Base-by-base conservation (phyloP, 2,888 invertebrate species). In the Cataglyphis cursor region DNA sequence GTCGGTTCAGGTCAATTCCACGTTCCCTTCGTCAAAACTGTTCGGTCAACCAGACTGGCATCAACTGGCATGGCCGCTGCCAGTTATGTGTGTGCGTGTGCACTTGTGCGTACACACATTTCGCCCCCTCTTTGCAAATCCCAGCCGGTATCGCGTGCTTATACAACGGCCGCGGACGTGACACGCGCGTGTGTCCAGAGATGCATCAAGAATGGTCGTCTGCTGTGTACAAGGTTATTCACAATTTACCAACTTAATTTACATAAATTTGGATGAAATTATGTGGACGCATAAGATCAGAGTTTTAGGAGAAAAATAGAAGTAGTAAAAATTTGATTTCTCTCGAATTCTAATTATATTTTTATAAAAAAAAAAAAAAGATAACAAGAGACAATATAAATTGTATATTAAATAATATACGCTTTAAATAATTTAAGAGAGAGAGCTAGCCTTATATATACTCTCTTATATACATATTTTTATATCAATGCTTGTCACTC, bases 11-110 rank as follows among this genome's bases (percentile, higher is more conserved):
- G 38, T 54, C 18, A 10, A 68, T 88, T 84, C 81, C 87, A 41
- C 62, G 84, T 86, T 82, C 76, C 73, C 59, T 83, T 76, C 72
- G 68, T 66, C 74, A 66, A 76, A 68, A 48, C 65, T 51, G 75
- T 76, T 86, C 88, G 85, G n/a, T 74, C 68, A 72, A 82, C 78
- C 86, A 80, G 86, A 81, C 85, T 85, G 85, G 84, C 82, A 51
- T 51, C n/a, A n/a, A n/a, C 48, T 51, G n/a, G n/a, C 48, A 89
- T 85, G 76, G 62, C 72, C 9, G 57, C 24, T 31, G 62, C 59
- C 48, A 51, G 48, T 18, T n/a, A 51, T 8, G 44, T 18, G 48
- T 59, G 68, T 64, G 31, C n/a, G 48, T 85, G 85, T 76, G 15
- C 84, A 75, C 61, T 87, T 82, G 68, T 61, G 57, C 74, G 85